Evolutionary conservation across 2,113 vertebrate genomes (phyloP).

Genomic region (Antechinus stuartii): DNA sequence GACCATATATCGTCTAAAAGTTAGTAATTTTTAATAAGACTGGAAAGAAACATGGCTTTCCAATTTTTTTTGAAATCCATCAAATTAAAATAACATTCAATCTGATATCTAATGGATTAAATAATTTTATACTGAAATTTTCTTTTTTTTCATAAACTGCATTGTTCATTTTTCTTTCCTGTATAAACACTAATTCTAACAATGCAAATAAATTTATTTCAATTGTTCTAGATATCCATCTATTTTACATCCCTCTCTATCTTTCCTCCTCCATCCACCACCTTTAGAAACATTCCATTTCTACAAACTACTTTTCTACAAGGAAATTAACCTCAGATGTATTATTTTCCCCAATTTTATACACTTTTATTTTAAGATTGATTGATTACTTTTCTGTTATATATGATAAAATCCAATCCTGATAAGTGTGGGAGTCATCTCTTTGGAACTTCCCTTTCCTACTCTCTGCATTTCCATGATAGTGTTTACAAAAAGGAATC

Average conservation of each 20-base stretch:
- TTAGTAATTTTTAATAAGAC: neutral
- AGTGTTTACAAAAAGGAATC: too few species aligned
- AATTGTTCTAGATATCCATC: neutral
- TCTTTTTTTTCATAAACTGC: too few species aligned
- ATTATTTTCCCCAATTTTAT: neutral
- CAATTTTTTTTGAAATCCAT: too few species aligned
- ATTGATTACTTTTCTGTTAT: constrained; percentile 4
- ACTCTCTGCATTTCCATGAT: too few species aligned
- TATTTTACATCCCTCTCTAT: neutral
- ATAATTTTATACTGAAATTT: too few species aligned
- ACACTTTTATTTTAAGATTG: neutral
- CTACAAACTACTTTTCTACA: neutral
- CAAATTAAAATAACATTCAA: too few species aligned
- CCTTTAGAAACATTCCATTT: constrained; percentile 22
- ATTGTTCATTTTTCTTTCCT: too few species aligned
- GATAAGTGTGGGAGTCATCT: constrained; percentile 32
- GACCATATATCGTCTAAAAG: neutral
- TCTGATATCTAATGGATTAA: too few species aligned
- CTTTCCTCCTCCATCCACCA: neutral
- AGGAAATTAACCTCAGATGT: neutral
- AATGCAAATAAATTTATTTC: neutral
- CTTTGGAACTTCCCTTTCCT: constrained; percentile 1
- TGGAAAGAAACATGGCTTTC: neutral
- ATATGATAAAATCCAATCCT: neutral
- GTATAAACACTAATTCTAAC: too few species aligned